Base-by-base conservation (phyloP, 1,140 invertebrate species). In the Drosophila rhopaloa region DNA sequence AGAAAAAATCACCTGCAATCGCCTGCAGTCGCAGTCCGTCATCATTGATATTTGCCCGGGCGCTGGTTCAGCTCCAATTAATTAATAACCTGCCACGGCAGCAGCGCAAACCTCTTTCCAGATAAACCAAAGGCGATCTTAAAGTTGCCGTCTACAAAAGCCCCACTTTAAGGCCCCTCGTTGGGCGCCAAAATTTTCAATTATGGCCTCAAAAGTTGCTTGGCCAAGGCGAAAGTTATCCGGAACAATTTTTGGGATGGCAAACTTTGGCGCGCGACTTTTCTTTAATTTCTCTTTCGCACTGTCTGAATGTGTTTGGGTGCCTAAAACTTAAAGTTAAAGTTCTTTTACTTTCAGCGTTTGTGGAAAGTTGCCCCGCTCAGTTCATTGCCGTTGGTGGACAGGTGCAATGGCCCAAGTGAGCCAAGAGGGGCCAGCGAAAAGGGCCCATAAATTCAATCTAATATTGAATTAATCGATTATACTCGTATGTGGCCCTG, bases 391-490 rank as follows among this genome's bases (percentile, higher is more conserved):
- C 16, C 35, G 54, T 51, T 51, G 29, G 8, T 16, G 29, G 44
- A 24, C 44, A 47, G 48, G 48, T 51, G 48, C 48, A 51, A 51
- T 51, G 48, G 48, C 48, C 48, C 27, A 13, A n/a, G n/a, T 0
- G 1, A 29, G 3, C 10, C 10, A 27, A 8, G 29, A 0, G 38
- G 19, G 14, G 6, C 16, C 67, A 71, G 37, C 51, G 41, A 35
- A 63, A 65, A 56, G 48, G 53, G 71, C 74, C 43, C 76, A 91
- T 91, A 90, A 91, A 85, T 92, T 89, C 86, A 91, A 91, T 91
- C 88, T 91, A 91, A 72, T 84, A 91, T 90, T 81, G 81, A 91
- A 92, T 91, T 92, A 92, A 92, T 92, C 91, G 91, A 92, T 92
- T 92, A 91, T 80, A 81, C 57, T 59, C 70, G 65, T 81, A 63